These are phyloP conservation scores for Sebastes umbrosus DNA, from an alignment of 2,797 vertebrate species.

Conservation along the genomic window DNA sequence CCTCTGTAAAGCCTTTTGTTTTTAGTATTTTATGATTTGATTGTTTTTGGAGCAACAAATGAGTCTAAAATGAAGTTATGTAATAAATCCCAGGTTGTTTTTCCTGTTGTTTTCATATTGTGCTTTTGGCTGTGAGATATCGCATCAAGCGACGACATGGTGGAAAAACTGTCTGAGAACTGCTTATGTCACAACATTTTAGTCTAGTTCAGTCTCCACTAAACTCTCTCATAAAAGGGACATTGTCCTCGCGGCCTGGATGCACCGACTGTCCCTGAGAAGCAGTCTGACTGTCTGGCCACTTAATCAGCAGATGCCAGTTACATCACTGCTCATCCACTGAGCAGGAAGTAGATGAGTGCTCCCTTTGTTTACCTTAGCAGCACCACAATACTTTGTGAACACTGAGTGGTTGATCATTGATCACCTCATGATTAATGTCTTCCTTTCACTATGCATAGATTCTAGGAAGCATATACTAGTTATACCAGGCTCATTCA, in stretches of 20 bases:
- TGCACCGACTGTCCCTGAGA: conserved; percentile 24
- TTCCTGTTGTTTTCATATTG: not conserved
- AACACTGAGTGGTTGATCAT: not conserved
- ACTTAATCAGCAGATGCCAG: conserved; percentile 33
- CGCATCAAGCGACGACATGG: not conserved
- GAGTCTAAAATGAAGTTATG: not conserved
- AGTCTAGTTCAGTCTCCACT: not conserved
- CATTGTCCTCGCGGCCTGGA: conserved; percentile 34
- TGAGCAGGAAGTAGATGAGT: conserved; percentile 21
- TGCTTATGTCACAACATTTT: not conserved
- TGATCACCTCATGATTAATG: not conserved
- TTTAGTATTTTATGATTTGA: not conserved
- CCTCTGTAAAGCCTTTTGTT: not conserved
- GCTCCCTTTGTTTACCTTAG: conserved; percentile 32
- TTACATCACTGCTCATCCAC: conserved; percentile 48
- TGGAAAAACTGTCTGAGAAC: not conserved
- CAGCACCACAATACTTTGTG: not conserved
- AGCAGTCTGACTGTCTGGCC: conserved; percentile 39
- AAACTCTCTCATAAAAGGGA: conserved; percentile 26
- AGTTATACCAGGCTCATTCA: too few species aligned
- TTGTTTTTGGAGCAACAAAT: not conserved
- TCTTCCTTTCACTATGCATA: not conserved
- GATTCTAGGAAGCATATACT: too few species aligned
- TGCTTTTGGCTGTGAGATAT: not conserved
- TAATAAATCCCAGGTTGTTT: not conserved